phyloP scores from a whole-genome alignment of 2,888 invertebrate genomes.

The Biston stratarius region DNA sequence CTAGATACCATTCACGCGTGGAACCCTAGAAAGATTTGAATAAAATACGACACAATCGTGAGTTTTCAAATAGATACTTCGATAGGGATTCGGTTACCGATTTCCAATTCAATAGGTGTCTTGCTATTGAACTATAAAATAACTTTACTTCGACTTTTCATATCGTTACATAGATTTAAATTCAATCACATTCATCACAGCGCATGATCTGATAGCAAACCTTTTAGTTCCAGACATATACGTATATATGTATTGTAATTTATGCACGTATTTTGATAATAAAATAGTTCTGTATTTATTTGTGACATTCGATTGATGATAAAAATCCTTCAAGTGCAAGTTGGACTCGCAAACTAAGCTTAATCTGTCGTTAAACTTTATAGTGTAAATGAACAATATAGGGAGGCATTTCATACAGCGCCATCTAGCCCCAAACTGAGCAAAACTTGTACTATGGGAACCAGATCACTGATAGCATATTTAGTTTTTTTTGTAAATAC shows the following conservation, averaged over 20 bases:
- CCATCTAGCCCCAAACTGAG: too few relatives aligned
- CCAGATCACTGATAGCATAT: too few relatives aligned
- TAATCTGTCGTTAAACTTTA: too few relatives aligned
- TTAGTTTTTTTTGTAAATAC: too few relatives aligned
- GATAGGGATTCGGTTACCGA: slow-evolving; percentile 1
- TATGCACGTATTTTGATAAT: background rate
- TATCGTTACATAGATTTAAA: slow-evolving; percentile 23
- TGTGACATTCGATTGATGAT: too few relatives aligned
- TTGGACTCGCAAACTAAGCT: too few relatives aligned
- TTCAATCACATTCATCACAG: slow-evolving; percentile 27
- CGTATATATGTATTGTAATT: background rate
- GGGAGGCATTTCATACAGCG: too few relatives aligned
- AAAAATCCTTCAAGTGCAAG: too few relatives aligned
- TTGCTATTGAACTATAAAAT: background rate
- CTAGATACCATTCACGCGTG: too few relatives aligned
- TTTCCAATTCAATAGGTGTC: slow-evolving; percentile 23
- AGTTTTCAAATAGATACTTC: slow-evolving; percentile 6
- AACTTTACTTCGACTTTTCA: slow-evolving; percentile 17
- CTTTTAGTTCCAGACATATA: background rate
- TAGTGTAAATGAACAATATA: too few relatives aligned
- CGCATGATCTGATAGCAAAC: slow-evolving; percentile 6
- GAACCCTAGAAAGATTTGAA: slow-evolving; percentile 8
- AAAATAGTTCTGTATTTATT: background rate
- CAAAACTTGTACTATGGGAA: too few relatives aligned
- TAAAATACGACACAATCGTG: slow-evolving; percentile 14